Evolutionary conservation across 2,888 invertebrate species (phyloP).

Genomic region (Syrista parreyssii): DNA sequence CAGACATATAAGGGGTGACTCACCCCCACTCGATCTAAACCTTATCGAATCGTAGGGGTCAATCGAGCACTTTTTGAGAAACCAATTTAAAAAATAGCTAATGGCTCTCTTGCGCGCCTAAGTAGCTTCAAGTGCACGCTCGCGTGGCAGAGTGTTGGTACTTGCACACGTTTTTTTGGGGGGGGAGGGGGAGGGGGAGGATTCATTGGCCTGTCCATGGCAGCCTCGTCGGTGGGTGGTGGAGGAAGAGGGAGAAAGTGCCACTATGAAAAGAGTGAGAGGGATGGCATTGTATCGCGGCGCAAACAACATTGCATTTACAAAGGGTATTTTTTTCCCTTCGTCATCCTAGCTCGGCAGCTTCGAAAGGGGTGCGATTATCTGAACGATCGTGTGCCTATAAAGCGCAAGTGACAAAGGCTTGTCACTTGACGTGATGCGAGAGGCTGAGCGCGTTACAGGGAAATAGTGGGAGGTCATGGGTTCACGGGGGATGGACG

Average conservation of each 20-base stretch:
- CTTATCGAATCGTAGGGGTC: not conserved
- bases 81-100: no score
- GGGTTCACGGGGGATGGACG: not conserved
- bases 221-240: no score
- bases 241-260: no score
- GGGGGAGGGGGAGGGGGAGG: no score
- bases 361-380: slow-evolving; percentile 19
- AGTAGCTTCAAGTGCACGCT: not conserved
- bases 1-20: no score
- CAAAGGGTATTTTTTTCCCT: not conserved
- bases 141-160: no score
- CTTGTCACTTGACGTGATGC: slow-evolving; percentile 33
- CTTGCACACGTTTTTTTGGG: no score
- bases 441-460: slow-evolving; percentile 10
- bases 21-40: not conserved
- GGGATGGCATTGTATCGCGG: not conserved
- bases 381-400: slow-evolving; percentile 11
- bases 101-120: not conserved
- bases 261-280: not conserved
- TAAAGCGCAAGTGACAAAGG: slow-evolving; percentile 35
- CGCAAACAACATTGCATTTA: not conserved
- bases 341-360: slow-evolving; percentile 15
- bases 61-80: not conserved
- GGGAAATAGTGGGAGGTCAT: not conserved
- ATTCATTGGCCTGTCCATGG: not conserved